Base-by-base conservation (phyloP, 1,140 invertebrate species). In the Ceratina japonica region DNA sequence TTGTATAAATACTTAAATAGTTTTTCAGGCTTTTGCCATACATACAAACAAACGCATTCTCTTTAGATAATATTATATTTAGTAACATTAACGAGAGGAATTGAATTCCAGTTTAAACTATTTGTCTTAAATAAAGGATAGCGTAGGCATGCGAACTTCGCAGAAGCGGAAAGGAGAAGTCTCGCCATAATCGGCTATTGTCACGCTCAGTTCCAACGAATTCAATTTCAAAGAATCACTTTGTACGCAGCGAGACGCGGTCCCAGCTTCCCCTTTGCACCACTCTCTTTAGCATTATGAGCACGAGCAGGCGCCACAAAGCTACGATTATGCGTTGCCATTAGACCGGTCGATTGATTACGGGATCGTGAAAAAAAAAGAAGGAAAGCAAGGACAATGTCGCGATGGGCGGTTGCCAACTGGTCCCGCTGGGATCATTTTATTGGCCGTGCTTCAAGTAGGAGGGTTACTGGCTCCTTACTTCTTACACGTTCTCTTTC, bases 381-480 rank as follows among this genome's bases (percentile, higher is more conserved):
- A 85, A 84, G 82, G 81, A 86, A 73, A 78, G 20, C 74, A 85
- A 84, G 85, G 77, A 91, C 90, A 92, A 92, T 91, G 86, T 89
- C 91, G 73, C 90, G 88, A 91, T 91, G 87, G 91, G 91, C 87
- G 91, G 91, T 89, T 90, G 87, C 91, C 90, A 92, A 92, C 90
- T 90, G 90, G 87, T 92, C 91, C 90, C 84, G 90, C 90, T 92
- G 91, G 59, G 90, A 88, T 87, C 72, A 72, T 81, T 87, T 88
- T 83, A 88, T 87, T 83, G 85, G 75, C 83, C 62, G 80, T 87
- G 83, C 87, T 84, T 87, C 84, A 86, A 87, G 83, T 84, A 84
- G 80, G 79, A 84, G 86, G 78, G 79, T 81, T 66, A 71, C 68
- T 24, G 56, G 51, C 56, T 58, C 71, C 58, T 13, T 15, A 54